phyloP scores from a whole-genome alignment of 2,113 vertebrate genomes.

The Lampris megalopsis region DNA sequence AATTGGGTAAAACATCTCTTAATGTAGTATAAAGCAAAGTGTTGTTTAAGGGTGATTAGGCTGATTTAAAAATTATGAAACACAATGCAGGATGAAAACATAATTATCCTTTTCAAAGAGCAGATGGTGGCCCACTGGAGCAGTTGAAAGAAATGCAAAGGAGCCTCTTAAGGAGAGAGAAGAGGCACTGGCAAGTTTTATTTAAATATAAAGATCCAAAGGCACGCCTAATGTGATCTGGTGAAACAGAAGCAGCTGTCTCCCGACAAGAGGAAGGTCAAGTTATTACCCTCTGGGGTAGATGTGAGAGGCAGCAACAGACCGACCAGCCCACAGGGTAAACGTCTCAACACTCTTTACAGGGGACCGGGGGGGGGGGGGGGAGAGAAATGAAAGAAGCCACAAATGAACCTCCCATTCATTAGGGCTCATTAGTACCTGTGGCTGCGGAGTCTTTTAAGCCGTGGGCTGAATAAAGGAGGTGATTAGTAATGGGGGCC shows the following conservation, averaged over 20 bases:
- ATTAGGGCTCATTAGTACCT: slow-evolving; percentile 72
- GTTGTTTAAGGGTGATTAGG: no score
- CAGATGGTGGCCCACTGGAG: no score
- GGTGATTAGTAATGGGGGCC: slow-evolving; percentile 51
- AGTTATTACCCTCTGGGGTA: slow-evolving; percentile 52
- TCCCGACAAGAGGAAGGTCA: slow-evolving; percentile 58
- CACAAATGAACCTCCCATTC: slow-evolving; percentile 64
- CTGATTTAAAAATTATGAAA: no score
- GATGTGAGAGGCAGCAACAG: slow-evolving; percentile 27
- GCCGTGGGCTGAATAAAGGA: slow-evolving; percentile 57
- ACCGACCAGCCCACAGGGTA: slow-evolving; percentile 24
- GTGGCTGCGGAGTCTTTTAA: slow-evolving; percentile 38
- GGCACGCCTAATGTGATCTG: slow-evolving; percentile 3
- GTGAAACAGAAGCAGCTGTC: slow-evolving; percentile 41
- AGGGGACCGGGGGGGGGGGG: not conserved
- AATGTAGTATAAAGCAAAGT: no score
- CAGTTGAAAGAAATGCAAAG: not conserved
- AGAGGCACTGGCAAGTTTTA: not conserved
- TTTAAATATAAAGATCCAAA: slow-evolving; percentile 8
- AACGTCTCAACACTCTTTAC: slow-evolving; percentile 35
- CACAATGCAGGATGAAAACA: no score
- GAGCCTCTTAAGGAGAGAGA: not conserved
- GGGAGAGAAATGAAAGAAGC: slow-evolving; percentile 45
- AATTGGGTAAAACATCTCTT: no score
- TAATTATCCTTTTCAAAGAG: no score